Base-by-base conservation (phyloP, 2,888 invertebrate genomes). In the Cheilosia vernalis region DNA sequence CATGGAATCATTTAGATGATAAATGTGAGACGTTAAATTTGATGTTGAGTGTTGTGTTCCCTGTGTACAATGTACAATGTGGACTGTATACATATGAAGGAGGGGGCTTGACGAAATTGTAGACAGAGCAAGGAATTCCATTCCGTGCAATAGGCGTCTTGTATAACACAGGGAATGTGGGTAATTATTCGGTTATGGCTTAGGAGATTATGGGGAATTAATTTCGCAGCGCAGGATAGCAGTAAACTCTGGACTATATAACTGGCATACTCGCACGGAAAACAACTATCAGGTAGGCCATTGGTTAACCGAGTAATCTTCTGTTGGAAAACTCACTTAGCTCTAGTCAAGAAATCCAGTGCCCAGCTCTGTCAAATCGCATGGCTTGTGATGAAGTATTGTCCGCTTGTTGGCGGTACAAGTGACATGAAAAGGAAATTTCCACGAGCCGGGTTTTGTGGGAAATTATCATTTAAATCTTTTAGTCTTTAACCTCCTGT, bases 1-100 rank as follows among this genome's bases (percentile, higher is more conserved):
- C 87, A 90, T 83, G 56, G 89, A 91, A 6, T 88, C 84, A 42
- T 87, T 19, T 15, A 90, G 55, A 27, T 60, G 55, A 58, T 87
- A 83, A 42, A 61, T 55, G 58, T n/a, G 5, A 42, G 44, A 30
- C 51, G 61, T 72, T 61, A 53, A 19, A 13, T 58, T 61, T 60
- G 40, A 40, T 61, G 51, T 24, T 58, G 30, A 30, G 13, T 10
- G 9, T 21, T 15, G 40, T 7, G 40, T 10, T 51, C 21, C 27
- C 40, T 56, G n/a, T 7, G 27, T 9, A 30, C n/a, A n/a, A n/a
- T n/a, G n/a, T n/a, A n/a, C n/a, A n/a, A n/a, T n/a, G n/a, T n/a
- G n/a, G n/a, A n/a, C 40, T 56, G n/a, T 7, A 17, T 9, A 30
- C 0, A 4, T 17, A 49, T n/a, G 58, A 55, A 27, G 2, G 40